These are phyloP conservation scores for Acridotheres tristis DNA, from an alignment of 2,797 vertebrate genomes.

Conservation along the genomic window DNA sequence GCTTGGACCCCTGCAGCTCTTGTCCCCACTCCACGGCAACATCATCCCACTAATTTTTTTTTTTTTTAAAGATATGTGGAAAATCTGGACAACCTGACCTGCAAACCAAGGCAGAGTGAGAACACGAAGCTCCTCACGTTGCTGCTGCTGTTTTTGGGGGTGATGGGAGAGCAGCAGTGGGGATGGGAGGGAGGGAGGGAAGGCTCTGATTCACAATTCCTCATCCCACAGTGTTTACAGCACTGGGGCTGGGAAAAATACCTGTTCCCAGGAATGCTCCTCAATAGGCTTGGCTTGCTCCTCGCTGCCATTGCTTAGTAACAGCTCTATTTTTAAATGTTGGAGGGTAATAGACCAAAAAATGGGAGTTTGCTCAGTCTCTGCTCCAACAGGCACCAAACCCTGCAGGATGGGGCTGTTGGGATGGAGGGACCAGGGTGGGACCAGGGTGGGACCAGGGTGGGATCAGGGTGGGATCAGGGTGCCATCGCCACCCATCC, in stretches of 20 bases:
- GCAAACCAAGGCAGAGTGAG: background rate
- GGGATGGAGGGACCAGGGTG: background rate
- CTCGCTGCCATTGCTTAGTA: conserved; percentile 47
- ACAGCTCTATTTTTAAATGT: conserved; percentile 65
- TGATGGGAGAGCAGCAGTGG: background rate
- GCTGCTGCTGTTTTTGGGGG: background rate
- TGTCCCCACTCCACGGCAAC: rapidly evolving
- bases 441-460: rapidly evolving
- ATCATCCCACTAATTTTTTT: background rate
- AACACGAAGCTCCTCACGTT: background rate
- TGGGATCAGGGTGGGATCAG: rapidly evolving
- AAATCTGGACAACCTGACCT: background rate
- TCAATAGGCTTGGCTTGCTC: background rate
- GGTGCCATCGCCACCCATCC: background rate
- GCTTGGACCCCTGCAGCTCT: background rate
- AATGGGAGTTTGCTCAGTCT: background rate
- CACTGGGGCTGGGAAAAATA: conserved; percentile 30
- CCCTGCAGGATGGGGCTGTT: rapidly evolving
- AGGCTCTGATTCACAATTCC: conserved; percentile 43
- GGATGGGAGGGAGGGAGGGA: background rate
- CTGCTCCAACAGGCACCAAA: rapidly evolving
- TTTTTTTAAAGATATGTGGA: background rate
- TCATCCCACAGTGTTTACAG: conserved; percentile 26
- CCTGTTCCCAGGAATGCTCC: conserved; percentile 12
- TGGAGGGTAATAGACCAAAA: background rate